Evolutionary conservation across 1,140 invertebrate genomes (phyloP), one percentile per base, ranked within the genome.

Genomic region (Drosophila sp.): DNA sequence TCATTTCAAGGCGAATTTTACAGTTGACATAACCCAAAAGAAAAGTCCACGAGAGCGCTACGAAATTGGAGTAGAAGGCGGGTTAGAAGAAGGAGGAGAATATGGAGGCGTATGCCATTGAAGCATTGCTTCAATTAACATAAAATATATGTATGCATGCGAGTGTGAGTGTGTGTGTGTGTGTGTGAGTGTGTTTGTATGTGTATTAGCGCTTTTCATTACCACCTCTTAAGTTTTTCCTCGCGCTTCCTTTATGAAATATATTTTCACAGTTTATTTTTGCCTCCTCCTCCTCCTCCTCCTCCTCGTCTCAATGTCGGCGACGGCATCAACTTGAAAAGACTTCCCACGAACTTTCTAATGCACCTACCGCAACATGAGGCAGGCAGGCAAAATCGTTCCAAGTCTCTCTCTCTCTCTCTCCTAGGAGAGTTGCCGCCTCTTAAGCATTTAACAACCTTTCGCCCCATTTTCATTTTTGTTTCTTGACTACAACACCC

Each of bases 401-500:
- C 58, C 6, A 6, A 32, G n/a, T 5, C 27, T 4, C 17, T 27
- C n/a, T 41, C 27, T 41, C 17, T 4, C 30, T 40, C 33, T 27
- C 10, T 47, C 41, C 61, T 47, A 54, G 72, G 76, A 66, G 64
- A 60, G 62, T 70, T 63, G 75, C 82, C 84, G 85, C 84, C 84
- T 89, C 74, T 89, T 89, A 89, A 89, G 89, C 85, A 89, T 89
- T 89, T 89, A 80, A 80, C 84, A 89, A 89, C 85, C 84, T 89
- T 89, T 89, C 84, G 84, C 85, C 85, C 84, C 84, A 89, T 90
- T 89, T 89, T 90, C 72, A 68, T 78, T 84, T 89, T 84, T 17
- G 17, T 17, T 38, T 38, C 3, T 38, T 38, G 1, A 50, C 5
- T 67, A 72, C 70, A 60, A 76, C 72, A 76, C 72, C 66, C 72